Base-by-base conservation (phyloP, 2,113 vertebrate genomes). In the Saccopteryx bilineata region DNA sequence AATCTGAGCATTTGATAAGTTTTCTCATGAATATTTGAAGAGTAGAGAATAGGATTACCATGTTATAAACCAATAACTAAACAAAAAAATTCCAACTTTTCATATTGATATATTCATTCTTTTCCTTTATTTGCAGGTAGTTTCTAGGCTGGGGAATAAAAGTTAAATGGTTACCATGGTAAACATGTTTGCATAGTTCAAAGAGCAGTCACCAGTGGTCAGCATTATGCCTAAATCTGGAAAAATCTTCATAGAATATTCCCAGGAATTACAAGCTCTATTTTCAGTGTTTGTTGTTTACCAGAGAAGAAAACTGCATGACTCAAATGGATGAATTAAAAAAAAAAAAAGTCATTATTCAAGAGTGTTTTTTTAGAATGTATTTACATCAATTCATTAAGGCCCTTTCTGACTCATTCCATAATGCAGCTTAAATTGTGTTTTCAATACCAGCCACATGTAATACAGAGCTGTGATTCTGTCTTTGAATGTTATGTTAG, bases 31-130 rank as follows among this genome's bases (percentile, higher is more conserved):
- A 68, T 23, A 61, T 52, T 19, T 81, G 19, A 63, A 81, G 9
- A 76, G 1, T 63, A 81, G 80, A n/a, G 13, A 72, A 60, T 5
- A 74, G 71, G 9, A 87, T 63, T 68, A 26, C 31, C 17, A 65
- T 28, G 19, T 46, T 87, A 56, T 84, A 81, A 88, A n/a, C 7
- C 83, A 81, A 92, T 63, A 88, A 82, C 11, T 12, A 87, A 72
- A 48, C 26, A 69, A 82, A 95, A 72, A 94, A 71, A 75, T 58
- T 13, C 1, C 28, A 69, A 85, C 0, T 10, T 76, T 82, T 90
- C 61, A 24, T 83, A 24, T 50, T 90, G 33, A 65, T 24, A 11
- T 18, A 5, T 82, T 69, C 8, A 75, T 69, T 86, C 11, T 46
- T 90, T 26, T 10, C 71, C 58, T 50, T 90, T 10, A 48, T 52